phyloP scores from a whole-genome alignment of 2,888 invertebrate genomes.

The Synergus umbraculus region DNA sequence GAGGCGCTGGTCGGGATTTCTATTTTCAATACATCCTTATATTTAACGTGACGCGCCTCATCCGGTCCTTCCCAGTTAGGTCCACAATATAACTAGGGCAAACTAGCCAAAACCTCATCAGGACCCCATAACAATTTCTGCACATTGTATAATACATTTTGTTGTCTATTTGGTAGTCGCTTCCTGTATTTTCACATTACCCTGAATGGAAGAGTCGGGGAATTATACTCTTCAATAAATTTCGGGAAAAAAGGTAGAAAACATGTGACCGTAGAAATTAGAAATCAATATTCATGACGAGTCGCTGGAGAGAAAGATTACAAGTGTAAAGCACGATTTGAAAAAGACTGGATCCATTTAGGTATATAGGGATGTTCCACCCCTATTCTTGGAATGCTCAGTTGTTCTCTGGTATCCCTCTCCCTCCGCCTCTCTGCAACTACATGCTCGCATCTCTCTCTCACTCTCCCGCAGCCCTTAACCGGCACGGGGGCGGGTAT shows the following conservation, averaged over 20 bases:
- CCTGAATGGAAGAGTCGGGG: neutral
- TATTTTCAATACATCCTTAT: too few relatives aligned
- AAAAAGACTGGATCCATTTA: slow-evolving; percentile 29
- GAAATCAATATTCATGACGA: slow-evolving; percentile 40
- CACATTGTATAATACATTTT: too few relatives aligned
- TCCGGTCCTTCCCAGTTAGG: too few relatives aligned
- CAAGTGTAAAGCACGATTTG: slow-evolving; percentile 32
- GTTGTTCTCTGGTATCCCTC: slow-evolving; percentile 49
- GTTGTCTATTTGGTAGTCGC: too few relatives aligned
- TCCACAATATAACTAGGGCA: too few relatives aligned
- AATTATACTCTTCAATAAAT: neutral
- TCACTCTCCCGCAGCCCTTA: slow-evolving; percentile 59
- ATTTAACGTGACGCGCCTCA: too few relatives aligned
- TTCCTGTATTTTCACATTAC: too few relatives aligned
- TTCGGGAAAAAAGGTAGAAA: neutral
- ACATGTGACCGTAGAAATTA: slow-evolving; percentile 16
- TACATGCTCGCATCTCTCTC: slow-evolving; percentile 37
- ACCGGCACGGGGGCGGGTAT: slow-evolving; percentile 67
- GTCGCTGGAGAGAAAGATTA: slow-evolving; percentile 32
- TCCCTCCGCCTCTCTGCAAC: slow-evolving; percentile 50
- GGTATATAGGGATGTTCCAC: slow-evolving; percentile 26
- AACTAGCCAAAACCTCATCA: too few relatives aligned
- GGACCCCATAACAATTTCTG: too few relatives aligned
- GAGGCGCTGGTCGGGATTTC: too few relatives aligned
- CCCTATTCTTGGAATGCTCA: slow-evolving; percentile 41